Evolutionary conservation across 2,888 invertebrate genomes (phyloP).

Genomic region (Agrotis ipsilon): DNA sequence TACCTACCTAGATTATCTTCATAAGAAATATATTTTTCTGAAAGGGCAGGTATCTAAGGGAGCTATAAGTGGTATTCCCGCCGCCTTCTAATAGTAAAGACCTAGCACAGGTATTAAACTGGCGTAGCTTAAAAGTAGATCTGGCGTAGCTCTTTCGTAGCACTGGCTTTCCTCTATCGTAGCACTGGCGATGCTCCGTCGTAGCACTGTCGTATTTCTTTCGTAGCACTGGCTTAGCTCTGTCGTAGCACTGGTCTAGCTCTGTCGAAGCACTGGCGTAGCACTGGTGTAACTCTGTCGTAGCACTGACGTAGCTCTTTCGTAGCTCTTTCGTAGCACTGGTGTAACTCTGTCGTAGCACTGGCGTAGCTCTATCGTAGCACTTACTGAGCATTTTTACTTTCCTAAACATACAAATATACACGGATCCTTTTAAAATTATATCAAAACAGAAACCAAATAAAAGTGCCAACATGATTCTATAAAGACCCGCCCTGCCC

Average conservation of each 20-base stretch:
- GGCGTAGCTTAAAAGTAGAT: neutral
- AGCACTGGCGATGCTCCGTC: neutral
- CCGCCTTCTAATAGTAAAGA: too few species aligned
- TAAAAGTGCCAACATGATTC: slow-evolving; percentile 7
- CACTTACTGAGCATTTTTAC: neutral
- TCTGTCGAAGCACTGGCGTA: neutral
- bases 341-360: neutral
- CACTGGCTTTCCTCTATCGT: neutral
- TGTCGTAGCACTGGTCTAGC: neutral
- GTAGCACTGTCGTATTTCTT: neutral
- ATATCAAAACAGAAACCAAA: neutral
- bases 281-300: neutral
- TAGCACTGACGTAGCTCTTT: neutral
- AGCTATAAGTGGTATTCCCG: too few species aligned
- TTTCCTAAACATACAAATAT: too few species aligned
- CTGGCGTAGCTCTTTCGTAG: neutral
- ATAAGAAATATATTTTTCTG: too few species aligned
- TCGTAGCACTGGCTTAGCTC: too few species aligned
- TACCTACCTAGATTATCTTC: too few species aligned
- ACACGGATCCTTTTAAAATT: neutral
- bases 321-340: neutral
- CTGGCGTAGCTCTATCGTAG: too few species aligned
- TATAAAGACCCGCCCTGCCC: neutral
- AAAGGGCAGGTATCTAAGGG: too few species aligned
- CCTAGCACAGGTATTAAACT: too few species aligned